Percentiles rank a stretch among this genome's conserved stretches.
Conservation (phyloP, 2,113 vertebrate genomes). For the Centropus unirufus region DNA sequence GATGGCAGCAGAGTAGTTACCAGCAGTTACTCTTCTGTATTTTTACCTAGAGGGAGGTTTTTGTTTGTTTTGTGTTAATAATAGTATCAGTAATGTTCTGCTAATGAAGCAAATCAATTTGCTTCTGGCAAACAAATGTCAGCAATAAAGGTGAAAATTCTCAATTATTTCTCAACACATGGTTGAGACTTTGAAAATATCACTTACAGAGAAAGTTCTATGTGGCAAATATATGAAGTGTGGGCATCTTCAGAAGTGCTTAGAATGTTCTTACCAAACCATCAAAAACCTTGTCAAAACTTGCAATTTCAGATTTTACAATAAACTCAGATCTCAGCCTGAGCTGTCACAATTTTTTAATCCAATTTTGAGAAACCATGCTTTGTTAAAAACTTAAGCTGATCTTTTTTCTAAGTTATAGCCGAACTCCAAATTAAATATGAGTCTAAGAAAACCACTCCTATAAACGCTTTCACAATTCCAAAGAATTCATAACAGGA, state of each 20-base stretch:
- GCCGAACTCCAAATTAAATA: background rate
- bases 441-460: too few relatives aligned
- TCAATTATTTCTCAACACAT: background rate
- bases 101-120: background rate
- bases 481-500: background rate
- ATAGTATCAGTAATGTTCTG: background rate
- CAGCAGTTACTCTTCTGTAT: background rate
- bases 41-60: background rate
- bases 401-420: background rate
- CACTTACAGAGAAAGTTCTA: background rate
- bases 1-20: background rate
- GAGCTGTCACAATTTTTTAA: background rate
- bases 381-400: background rate
- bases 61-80: background rate
- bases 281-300: background rate
- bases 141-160: background rate
- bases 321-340: background rate
- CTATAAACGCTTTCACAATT: background rate
- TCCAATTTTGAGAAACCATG: background rate
- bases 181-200: background rate
- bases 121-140: background rate
- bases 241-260: background rate
- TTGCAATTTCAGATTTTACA: background rate
- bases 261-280: background rate
- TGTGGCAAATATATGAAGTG: background rate